Conservation (phyloP, 2,888 invertebrate genomes). For the Eupithecia centaureata region DNA sequence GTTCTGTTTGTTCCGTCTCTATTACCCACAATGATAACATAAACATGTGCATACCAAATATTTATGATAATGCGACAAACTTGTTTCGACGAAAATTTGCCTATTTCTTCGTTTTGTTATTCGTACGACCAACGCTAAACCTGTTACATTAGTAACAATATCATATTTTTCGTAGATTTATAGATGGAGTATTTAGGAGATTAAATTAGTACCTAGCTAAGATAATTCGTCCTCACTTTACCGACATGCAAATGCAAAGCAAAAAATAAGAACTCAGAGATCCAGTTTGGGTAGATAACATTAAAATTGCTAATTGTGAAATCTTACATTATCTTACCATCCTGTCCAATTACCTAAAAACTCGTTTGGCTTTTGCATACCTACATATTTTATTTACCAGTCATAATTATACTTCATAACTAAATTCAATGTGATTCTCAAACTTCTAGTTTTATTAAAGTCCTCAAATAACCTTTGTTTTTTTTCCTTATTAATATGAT, state of each 20-base stretch:
- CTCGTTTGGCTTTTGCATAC: not conserved
- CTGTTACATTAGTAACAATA: not conserved
- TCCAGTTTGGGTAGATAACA: not conserved
- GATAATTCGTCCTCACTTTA: not conserved
- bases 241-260: not conserved
- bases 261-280: not conserved
- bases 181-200: not conserved
- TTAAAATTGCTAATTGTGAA: not conserved
- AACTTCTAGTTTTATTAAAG: not conserved
- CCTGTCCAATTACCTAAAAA: not conserved
- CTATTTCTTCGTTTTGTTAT: slow-evolving; percentile 12
- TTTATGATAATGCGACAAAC: slow-evolving; percentile 25
- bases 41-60: slow-evolving; percentile 29
- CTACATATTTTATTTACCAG: not conserved
- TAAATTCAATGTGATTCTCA: not conserved
- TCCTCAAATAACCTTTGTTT: too few species aligned
- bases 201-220: not conserved
- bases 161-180: not conserved
- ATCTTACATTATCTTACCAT: slow-evolving; percentile 2
- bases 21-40: slow-evolving; percentile 20
- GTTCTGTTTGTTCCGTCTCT: slow-evolving; percentile 29
- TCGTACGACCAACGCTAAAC: not conserved
- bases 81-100: slow-evolving; percentile 15
- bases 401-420: not conserved
- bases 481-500: too few species aligned